Base-by-base conservation (phyloP, 2,888 invertebrate genomes). In the Electrophaes corylata region DNA sequence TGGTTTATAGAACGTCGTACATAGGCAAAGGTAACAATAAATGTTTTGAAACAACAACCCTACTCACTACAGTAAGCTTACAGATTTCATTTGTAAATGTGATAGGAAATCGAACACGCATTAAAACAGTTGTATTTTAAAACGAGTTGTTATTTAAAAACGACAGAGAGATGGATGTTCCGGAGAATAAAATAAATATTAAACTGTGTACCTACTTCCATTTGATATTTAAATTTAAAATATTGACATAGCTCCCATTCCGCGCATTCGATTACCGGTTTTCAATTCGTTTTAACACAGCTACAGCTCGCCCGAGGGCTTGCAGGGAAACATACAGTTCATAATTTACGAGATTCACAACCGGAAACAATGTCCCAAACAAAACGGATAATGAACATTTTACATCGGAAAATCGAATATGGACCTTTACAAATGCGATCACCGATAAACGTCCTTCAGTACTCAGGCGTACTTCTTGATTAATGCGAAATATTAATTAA, bases 261-360 rank as follows among this genome's bases (percentile, higher is more conserved):
- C 82, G 76, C 82, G 82, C 80, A 88, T 89, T 89, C 90, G 91
- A 91, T 91, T 90, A 89, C 89, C 86, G 86, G 88, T 88, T 81
- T 89, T 87, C 88, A 88, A 89, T 90, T 86, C 84, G 84, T 83
- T 90, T 88, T 86, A 86, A 90, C 85, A 82, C 76, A 78, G 78
- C 76, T 77, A 77, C 80, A 76, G 79, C 12, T 72, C 73, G 84
- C 90, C 84, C 75, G 73, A 79, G 86, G 91, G 88, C 85, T 75
- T 78, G 79, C 77, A 78, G 78, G 79, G 75, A 78, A n/a, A 83
- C 87, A 85, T 84, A 86, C 83, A 81, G 85, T 84, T 79, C 83
- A 87, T 89, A 88, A 89, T 91, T 89, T 85, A 90, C 87, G 82
- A 79, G 84, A 80, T 81, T 80, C 86, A 78, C 79, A 75, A 80